phyloP scores from a whole-genome alignment of 2,113 vertebrate species.

The Salminus brasiliensis region DNA sequence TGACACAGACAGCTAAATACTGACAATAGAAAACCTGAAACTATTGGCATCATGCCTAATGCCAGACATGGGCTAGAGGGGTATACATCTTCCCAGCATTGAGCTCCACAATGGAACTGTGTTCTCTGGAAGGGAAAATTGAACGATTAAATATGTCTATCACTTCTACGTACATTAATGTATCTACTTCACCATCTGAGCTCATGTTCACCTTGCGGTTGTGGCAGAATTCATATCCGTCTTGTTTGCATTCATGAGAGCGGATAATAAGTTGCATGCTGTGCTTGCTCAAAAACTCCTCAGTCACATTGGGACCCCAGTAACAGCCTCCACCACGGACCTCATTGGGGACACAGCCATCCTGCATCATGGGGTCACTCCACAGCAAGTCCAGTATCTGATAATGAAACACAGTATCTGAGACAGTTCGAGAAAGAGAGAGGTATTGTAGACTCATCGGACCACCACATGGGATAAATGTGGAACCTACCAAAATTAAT shows the following conservation, averaged over 20 bases:
- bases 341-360: conserved; percentile 85
- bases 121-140: too few relatives aligned
- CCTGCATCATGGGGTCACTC: conserved; percentile 88
- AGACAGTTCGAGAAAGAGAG: neutral
- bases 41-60: too few relatives aligned
- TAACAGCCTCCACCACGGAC: conserved; percentile 90
- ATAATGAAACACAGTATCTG: neutral
- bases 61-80: too few relatives aligned
- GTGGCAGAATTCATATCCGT: conserved; percentile 95
- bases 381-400: conserved; percentile 91
- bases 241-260: conserved; percentile 93
- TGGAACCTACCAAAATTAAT: too few relatives aligned
- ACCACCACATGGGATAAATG: too few relatives aligned
- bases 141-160: too few relatives aligned
- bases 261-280: conserved; percentile 88
- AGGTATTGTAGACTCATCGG: too few relatives aligned
- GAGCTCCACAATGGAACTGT: too few relatives aligned
- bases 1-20: too few relatives aligned
- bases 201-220: conserved; percentile 80
- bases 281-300: conserved; percentile 81
- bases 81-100: too few relatives aligned
- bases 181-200: neutral
- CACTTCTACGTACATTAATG: neutral
- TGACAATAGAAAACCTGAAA: too few relatives aligned
- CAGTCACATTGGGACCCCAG: conserved; percentile 89